Evolutionary conservation across 2,888 invertebrate genomes (phyloP).

Genomic region (Epinotia ramella): DNA sequence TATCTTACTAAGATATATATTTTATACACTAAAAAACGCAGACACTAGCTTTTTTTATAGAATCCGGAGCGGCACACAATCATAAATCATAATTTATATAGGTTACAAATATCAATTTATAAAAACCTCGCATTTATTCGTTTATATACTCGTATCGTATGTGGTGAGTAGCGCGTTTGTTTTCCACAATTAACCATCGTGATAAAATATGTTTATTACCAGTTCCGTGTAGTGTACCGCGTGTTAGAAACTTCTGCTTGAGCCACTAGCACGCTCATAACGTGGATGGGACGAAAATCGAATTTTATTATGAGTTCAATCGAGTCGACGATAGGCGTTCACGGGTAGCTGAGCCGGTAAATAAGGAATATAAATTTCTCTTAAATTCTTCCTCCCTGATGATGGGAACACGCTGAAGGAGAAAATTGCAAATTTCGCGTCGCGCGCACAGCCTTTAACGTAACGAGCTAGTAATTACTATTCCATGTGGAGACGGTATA

Average conservation of each 20-base stretch:
- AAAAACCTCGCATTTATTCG: no score
- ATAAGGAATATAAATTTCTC: conserved; percentile 71
- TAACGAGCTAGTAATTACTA: conserved; percentile 44
- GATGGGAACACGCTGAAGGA: conserved; percentile 60
- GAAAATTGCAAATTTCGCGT: conserved; percentile 63
- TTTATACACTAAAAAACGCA: no score
- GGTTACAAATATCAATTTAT: no score
- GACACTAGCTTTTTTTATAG: no score
- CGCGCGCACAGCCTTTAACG: conserved; percentile 43
- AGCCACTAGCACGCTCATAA: conserved; percentile 50
- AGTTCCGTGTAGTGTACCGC: neutral
- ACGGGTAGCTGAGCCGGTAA: conserved; percentile 64
- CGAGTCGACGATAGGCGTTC: conserved; percentile 57
- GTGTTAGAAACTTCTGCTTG: conserved; percentile 26
- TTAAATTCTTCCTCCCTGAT: conserved; percentile 62
- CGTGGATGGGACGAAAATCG: conserved; percentile 55
- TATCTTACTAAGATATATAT: no score
- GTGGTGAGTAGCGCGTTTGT: neutral
- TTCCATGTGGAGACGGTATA: conserved; percentile 12
- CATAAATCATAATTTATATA: no score
- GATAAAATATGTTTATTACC: neutral
- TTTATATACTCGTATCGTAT: no score
- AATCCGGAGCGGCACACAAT: no score
- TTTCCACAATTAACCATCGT: neutral
- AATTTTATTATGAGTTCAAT: conserved; percentile 63